Base-by-base conservation (phyloP, 2,797 vertebrate species). In the Heliangelus exortis region DNA sequence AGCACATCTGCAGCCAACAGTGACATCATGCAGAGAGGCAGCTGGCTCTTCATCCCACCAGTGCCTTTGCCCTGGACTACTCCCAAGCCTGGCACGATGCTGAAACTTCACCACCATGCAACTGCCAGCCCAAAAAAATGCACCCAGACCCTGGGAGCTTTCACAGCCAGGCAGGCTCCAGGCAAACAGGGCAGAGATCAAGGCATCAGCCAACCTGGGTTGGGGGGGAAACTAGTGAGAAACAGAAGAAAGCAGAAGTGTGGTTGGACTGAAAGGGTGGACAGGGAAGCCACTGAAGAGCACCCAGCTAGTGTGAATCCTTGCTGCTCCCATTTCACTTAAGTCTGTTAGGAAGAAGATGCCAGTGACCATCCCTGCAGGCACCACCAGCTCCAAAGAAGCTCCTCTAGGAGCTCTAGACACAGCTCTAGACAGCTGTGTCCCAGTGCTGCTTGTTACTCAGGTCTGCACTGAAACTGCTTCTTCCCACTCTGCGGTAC, bases 1-100 rank as follows among this genome's bases (percentile, higher is more conserved):
- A 0, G 2, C 16, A 50, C 73, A 75, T 53, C 6, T 2, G 4
- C 53, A 83, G 72, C 29, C 53, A 71, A 25, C 34, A 47, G 26
- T 41, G 22, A 80, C 25, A 15, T 33, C 39, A 31, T 29, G 28
- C 51, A 71, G 21, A 47, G 53, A 12, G 12, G 47, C 34, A 73
- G 51, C 16, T 10, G 8, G 43, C 15, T 83, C 41, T 45, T 63
- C 65, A 81, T 26, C 25, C 66, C 66, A 90, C 1, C 45, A 71
- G 2, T 2, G 26, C 10, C 26, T 41, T 12, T 50, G 34, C 4
- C 12, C 43, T 68, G 6, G 33, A 87, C 23, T 13, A 18, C 39
- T 73, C 12, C 21, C 9, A 59, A 31, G 25, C 22, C 8, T 51
- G 53, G n/a, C 26, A 69, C 0, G 0, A 20, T 22, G 19, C 6